Conservation (phyloP, 2,888 invertebrate genomes). For the Spodoptera exigua region DNA sequence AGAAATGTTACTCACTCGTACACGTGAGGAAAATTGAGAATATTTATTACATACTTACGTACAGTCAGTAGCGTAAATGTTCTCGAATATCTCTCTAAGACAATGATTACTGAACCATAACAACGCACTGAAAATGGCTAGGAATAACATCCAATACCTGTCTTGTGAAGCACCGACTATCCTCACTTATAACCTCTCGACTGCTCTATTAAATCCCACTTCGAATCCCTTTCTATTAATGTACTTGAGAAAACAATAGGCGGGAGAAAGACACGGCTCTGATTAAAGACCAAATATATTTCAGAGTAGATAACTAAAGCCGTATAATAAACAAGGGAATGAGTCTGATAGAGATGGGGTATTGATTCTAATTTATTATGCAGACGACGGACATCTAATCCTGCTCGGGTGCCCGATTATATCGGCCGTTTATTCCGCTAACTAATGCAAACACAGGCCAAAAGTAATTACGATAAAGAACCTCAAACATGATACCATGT, state of each 20-base stretch:
- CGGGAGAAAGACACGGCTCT: constrained; percentile 41
- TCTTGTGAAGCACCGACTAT: constrained; percentile 24
- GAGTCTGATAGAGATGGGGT: constrained; percentile 60
- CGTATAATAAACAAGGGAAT: constrained; percentile 65
- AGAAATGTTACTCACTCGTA: too few relatives aligned
- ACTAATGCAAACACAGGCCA: constrained; percentile 67
- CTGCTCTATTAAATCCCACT: constrained; percentile 52
- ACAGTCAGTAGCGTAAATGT: neutral
- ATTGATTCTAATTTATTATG: constrained; percentile 76
- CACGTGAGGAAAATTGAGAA: too few relatives aligned
- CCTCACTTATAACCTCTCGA: constrained; percentile 41
- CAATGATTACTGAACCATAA: constrained; percentile 17
- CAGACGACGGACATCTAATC: constrained; percentile 72
- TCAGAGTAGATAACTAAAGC: constrained; percentile 55
- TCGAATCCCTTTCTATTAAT: constrained; percentile 41
- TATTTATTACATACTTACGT: constrained; percentile 1
- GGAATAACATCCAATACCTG: constrained; percentile 25
- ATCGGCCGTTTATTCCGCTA: constrained; percentile 67
- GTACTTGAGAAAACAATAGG: constrained; percentile 50
- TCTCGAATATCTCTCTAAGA: constrained; percentile 5
- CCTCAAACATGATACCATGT: constrained; percentile 43
- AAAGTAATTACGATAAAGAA: constrained; percentile 66
- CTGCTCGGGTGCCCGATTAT: constrained; percentile 62
- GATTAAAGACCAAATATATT: constrained; percentile 54
- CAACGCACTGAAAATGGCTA: constrained; percentile 19